These are phyloP conservation scores for Phyllotreta striolata DNA, from an alignment of 2,888 invertebrate genomes.

Conservation along the genomic window DNA sequence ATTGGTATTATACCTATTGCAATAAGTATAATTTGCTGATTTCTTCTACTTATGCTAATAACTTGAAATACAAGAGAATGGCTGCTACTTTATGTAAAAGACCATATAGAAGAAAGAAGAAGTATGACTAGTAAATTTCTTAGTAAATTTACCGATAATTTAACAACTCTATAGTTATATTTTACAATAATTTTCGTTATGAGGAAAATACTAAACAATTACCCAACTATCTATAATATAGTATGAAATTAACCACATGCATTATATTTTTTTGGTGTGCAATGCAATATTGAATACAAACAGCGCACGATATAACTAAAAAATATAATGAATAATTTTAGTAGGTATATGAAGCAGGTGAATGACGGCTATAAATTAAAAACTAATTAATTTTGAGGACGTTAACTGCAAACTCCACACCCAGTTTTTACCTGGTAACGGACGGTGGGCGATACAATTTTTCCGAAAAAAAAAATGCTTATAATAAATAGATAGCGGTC, in stretches of 20 bases:
- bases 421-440: constrained; percentile 40
- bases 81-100: no score
- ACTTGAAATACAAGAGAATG: no score
- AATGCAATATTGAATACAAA: constrained; percentile 24
- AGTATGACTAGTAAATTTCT: no score
- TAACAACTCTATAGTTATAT: no score
- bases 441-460: constrained; percentile 40
- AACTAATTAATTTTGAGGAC: constrained; percentile 49
- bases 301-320: constrained; percentile 19
- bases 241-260: neutral
- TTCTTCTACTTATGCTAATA: no score
- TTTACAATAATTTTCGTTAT: no score
- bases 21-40: no score
- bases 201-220: no score
- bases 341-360: constrained; percentile 42
- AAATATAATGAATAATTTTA: constrained; percentile 40
- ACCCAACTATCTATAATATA: neutral
- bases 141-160: no score
- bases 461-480: constrained; percentile 33
- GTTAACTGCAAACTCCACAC: constrained; percentile 40
- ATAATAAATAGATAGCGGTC: no score
- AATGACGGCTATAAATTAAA: constrained; percentile 50
- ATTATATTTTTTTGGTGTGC: neutral
- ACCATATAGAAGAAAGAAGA: no score
- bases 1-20: no score